phyloP scores from a whole-genome alignment of 1,140 invertebrate species.

The Eufriesea mexicana region DNA sequence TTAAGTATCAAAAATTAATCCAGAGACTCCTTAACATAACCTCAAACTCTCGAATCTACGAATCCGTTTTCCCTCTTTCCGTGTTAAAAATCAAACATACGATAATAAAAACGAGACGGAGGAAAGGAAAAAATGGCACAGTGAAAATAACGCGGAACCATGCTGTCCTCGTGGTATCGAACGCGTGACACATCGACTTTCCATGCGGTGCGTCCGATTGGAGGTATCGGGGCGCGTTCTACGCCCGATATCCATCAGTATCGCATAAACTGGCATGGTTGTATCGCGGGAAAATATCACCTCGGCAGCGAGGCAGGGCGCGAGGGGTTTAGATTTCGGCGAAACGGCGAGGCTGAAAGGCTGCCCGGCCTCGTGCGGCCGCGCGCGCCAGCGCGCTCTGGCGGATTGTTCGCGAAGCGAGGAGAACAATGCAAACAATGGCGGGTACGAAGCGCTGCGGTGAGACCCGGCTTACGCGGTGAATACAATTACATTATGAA shows the following conservation, averaged over 20 bases:
- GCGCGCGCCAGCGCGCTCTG: conserved; percentile 12
- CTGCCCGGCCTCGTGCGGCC: conserved; percentile 36
- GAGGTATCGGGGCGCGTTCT: conserved; percentile 8
- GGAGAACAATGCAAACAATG: conserved; percentile 81
- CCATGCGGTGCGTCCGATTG: neutral
- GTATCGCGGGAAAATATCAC: conserved; percentile 68
- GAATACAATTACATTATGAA: conserved; percentile 83
- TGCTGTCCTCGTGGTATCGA: neutral
- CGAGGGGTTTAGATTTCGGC: conserved; percentile 72
- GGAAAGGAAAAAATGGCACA: neutral
- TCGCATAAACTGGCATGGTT: conserved; percentile 48
- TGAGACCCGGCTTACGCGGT: conserved; percentile 79
- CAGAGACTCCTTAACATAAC: too few species aligned
- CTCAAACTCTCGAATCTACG: too few species aligned
- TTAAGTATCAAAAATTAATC: too few species aligned
- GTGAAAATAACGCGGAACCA: neutral
- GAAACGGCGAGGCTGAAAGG: conserved; percentile 71
- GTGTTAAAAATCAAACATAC: neutral
- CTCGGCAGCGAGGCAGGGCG: conserved; percentile 32
- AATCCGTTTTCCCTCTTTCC: neutral
- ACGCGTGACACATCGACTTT: conserved; percentile 6
- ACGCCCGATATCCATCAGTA: conserved; percentile 42
- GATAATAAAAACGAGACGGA: neutral
- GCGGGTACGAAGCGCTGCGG: conserved; percentile 73
- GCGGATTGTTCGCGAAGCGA: conserved; percentile 73